Base-by-base conservation (phyloP, 2,797 vertebrate genomes). In the Rhadinocentrus ornatus region DNA sequence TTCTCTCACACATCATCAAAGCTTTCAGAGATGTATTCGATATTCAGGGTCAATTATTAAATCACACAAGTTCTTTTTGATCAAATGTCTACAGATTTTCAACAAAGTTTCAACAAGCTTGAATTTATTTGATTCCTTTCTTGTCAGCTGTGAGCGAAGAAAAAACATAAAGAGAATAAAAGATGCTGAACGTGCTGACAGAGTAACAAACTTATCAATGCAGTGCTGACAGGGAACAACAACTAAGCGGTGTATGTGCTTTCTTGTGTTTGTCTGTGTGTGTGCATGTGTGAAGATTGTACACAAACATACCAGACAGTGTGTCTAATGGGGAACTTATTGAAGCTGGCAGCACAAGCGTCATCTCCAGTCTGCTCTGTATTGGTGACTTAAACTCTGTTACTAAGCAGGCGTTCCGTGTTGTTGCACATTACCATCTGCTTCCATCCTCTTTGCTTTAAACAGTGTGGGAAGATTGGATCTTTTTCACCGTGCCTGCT, bases 361-460 rank as follows among this genome's bases (percentile, higher is more conserved):
- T 85, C 77, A 77, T 88, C 81, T 82, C 67, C 77, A 73, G 81
- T 71, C 72, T 62, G 82, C 73, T 86, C 65, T 67, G 78, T 75
- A 73, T 65, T 63, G 84, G 62, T 72, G 78, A 79, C 78, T 74
- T 81, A 82, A 89, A 86, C 71, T 86, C 86, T 84, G 88, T 89
- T 90, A 88, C 87, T 83, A 88, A 90, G 88, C 89, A 84, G 82
- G 75, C 74, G 60, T 71, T 81, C 66, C 37, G 31, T 85, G 86
- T 91, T 89, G 80, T 86, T 81, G 80, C 78, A 87, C 84, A 82
- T 85, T 80, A 83, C 89, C 89, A 93, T 92, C 91, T 93, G 90
- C 78, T 91, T 80, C 86, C 77, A 76, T 82, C 66, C 18, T 50
- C 62, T 81, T 77, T 74, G 56, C 75, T 77, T 90, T 85, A 89